Percentiles rank a stretch among this genome's conserved stretches.
Evolutionary conservation across 2,797 vertebrate genomes (phyloP).

Genomic region (Halcyon badia): DNA sequence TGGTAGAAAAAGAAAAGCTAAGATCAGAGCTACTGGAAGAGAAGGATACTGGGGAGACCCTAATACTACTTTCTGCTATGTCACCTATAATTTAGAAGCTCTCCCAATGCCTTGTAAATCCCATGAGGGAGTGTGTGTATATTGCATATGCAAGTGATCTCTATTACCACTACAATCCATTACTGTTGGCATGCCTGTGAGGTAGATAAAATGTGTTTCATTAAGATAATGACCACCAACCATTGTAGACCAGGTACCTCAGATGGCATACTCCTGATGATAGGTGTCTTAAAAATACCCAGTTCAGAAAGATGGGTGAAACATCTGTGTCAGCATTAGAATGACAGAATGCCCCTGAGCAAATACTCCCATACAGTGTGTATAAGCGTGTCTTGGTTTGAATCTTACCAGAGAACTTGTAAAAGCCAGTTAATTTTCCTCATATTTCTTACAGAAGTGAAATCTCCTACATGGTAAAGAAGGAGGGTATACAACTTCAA

Average conservation of each 20-base stretch:
- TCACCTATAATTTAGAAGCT: neutral
- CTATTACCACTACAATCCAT: neutral
- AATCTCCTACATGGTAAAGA: neutral
- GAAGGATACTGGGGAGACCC: neutral
- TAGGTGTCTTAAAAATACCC: neutral
- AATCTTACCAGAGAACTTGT: neutral
- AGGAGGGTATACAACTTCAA: neutral
- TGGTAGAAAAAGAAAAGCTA: neutral
- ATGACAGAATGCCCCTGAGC: neutral
- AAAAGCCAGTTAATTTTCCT: neutral
- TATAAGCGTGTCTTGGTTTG: neutral
- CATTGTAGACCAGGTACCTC: neutral
- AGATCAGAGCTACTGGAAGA: neutral
- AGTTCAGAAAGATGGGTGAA: neutral
- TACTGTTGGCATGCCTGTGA: neutral
- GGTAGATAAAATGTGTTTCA: slow-evolving; percentile 23
- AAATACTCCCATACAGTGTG: neutral
- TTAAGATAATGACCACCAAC: slow-evolving; percentile 12
- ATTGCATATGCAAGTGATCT: neutral
- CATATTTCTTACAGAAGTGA: neutral
- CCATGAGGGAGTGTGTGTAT: neutral
- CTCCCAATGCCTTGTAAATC: neutral
- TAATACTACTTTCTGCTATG: neutral
- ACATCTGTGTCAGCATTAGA: neutral
- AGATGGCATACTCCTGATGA: neutral